A percentile compares a stretch with the other conserved stretches of the same genome.
These are phyloP conservation scores for Phymorhynchus buccinoides DNA, from an alignment of 1,140 invertebrate species.

Conservation along the genomic window DNA sequence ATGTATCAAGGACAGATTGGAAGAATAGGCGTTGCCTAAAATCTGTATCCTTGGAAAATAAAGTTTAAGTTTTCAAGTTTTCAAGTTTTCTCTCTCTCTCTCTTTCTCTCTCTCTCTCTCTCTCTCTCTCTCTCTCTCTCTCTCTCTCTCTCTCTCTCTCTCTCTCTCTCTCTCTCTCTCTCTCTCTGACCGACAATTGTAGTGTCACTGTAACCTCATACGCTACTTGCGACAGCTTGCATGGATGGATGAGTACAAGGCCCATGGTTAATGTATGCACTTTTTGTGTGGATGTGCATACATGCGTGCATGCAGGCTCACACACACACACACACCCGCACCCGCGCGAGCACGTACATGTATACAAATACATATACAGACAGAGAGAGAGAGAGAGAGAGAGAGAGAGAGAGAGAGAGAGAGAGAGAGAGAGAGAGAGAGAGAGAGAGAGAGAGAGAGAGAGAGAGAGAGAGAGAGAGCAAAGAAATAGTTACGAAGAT, in stretches of 20 bases:
- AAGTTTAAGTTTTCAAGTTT: too few species aligned
- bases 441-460: background rate
- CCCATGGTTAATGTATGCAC: too few species aligned
- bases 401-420: background rate
- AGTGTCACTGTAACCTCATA: too few species aligned
- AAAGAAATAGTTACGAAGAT: background rate
- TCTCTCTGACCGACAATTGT: slow-evolving; percentile 7
- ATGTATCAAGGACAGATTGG: too few species aligned
- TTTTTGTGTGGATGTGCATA: background rate
- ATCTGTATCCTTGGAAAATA: too few species aligned
- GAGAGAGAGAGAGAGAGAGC: background rate
- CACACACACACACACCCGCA: too few species aligned
- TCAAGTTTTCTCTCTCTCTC: slow-evolving; percentile 7
- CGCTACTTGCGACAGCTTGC: background rate
- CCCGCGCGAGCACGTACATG: too few species aligned
- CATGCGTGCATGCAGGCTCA: background rate
- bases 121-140: slow-evolving; percentile 25
- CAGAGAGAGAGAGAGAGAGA: background rate
- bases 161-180: background rate
- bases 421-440: background rate
- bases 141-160: background rate
- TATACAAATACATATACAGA: too few species aligned
- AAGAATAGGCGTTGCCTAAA: too few species aligned
- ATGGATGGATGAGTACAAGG: background rate
- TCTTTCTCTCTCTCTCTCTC: slow-evolving; percentile 28